Evolutionary conservation across 2,797 vertebrate species (phyloP).

Genomic region (Oreortyx pictus): DNA sequence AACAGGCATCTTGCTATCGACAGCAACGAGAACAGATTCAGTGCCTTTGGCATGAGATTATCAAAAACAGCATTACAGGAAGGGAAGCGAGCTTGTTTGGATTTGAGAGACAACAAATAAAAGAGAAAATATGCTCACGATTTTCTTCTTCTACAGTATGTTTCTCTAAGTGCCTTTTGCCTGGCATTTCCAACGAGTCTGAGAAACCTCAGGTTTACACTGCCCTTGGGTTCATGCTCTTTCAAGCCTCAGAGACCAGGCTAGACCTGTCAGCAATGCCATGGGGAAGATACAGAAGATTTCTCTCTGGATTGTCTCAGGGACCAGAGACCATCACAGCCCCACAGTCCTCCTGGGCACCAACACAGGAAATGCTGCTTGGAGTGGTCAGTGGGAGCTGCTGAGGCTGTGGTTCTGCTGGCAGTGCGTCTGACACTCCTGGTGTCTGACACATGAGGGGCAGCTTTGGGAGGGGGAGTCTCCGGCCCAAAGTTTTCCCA

Average conservation of each 20-base stretch:
- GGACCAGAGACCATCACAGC: not conserved
- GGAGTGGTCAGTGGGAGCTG: no score
- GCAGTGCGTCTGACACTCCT: rapidly evolving
- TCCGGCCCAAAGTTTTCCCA: not conserved
- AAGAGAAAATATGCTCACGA: slow-evolving; percentile 31
- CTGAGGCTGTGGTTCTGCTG: no score
- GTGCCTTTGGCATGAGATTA: slow-evolving; percentile 50
- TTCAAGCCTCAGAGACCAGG: not conserved
- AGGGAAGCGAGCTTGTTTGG: slow-evolving; percentile 63
- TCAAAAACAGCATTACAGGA: slow-evolving; percentile 45
- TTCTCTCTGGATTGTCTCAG: not conserved
- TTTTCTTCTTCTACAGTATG: slow-evolving; percentile 3
- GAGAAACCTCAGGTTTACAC: not conserved
- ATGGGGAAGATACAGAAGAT: rapidly evolving
- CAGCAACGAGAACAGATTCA: slow-evolving; percentile 46
- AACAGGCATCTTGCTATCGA: slow-evolving; percentile 63
- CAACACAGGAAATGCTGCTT: rapidly evolving
- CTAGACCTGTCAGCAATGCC: not conserved
- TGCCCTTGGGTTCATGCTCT: not conserved
- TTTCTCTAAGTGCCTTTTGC: slow-evolving; percentile 25
- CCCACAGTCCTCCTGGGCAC: not conserved
- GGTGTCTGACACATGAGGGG: rapidly evolving
- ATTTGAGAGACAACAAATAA: slow-evolving; percentile 63
- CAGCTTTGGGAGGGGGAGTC: not conserved
- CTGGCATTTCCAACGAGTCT: not conserved